These are phyloP conservation scores for Macroteleia sp. DNA, from an alignment of 2,888 invertebrate genomes.

Conservation along the genomic window DNA sequence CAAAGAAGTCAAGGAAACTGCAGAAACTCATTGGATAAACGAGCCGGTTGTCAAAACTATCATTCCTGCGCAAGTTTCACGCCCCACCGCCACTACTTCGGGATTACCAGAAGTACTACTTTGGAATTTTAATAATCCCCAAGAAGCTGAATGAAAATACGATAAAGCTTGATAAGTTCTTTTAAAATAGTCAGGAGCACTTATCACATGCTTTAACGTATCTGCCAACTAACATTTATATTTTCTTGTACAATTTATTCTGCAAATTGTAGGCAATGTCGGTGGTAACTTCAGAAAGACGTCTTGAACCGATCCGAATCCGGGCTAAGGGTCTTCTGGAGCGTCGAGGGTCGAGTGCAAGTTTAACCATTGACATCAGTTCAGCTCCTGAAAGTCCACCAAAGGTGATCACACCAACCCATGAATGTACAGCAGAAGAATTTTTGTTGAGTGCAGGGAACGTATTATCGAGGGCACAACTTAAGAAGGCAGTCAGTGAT, in stretches of 20 bases:
- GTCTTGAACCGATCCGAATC: constrained; percentile 84
- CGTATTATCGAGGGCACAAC: constrained; percentile 85
- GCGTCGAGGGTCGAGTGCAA: constrained; percentile 95
- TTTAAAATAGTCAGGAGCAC: no score
- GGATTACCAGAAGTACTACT: constrained; percentile 77
- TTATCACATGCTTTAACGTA: no score
- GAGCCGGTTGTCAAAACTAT: constrained; percentile 73
- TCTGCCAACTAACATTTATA: no score
- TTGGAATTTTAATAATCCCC: no score
- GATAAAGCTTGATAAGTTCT: no score
- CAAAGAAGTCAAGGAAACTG: constrained; percentile 74
- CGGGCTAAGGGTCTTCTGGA: constrained; percentile 90
- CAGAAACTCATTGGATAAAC: constrained; percentile 80
- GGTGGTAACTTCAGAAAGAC: constrained; percentile 75
- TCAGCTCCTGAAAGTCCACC: constrained; percentile 79
- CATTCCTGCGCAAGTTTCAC: constrained; percentile 82
- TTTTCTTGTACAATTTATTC: neutral
- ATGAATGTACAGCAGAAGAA: constrained; percentile 86
- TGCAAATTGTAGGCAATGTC: constrained; percentile 71
- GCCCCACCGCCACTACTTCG: constrained; percentile 60
- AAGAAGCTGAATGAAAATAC: no score
- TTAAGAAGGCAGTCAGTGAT: constrained; percentile 85
- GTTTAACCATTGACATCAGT: constrained; percentile 91
- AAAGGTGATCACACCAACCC: constrained; percentile 85
- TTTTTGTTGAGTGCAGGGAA: constrained; percentile 86